Percentiles rank a stretch among this genome's conserved stretches.
Conservation (phyloP, 2,113 vertebrate species). For the Entelurus aequoreus region DNA sequence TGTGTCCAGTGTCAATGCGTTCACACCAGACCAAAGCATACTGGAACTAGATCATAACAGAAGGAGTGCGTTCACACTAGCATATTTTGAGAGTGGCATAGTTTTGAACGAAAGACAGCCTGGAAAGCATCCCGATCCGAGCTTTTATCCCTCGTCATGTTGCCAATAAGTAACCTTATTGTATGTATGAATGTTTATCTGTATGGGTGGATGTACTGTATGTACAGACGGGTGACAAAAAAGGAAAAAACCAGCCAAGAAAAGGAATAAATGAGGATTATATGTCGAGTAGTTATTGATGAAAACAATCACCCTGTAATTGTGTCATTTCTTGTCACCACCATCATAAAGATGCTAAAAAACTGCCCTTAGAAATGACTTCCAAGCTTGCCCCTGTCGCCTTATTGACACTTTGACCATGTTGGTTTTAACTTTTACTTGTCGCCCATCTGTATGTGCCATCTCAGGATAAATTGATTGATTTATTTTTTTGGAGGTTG, state of each 20-base stretch:
- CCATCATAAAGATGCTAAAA: background rate
- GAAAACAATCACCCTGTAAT: conserved; percentile 1
- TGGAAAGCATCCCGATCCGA: conserved; percentile 37
- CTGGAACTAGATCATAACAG: too few species aligned
- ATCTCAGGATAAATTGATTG: conserved; percentile 64
- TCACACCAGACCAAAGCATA: too few species aligned
- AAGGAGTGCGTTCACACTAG: too few species aligned
- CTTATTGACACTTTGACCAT: background rate
- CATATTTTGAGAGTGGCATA: background rate
- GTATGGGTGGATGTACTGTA: conserved; percentile 7
- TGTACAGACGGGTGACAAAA: conserved; percentile 1
- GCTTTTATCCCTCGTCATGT: conserved; percentile 49
- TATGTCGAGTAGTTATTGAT: conserved; percentile 1
- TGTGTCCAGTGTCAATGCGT: too few species aligned
- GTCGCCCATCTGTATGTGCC: conserved; percentile 42
- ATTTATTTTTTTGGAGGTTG: conserved; percentile 62
- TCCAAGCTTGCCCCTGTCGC: background rate
- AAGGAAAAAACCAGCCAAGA: background rate
- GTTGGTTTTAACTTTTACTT: conserved; percentile 1
- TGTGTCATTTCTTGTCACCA: background rate
- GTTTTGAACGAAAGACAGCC: conserved; percentile 26
- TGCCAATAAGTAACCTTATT: conserved; percentile 54
- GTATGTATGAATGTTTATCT: conserved; percentile 42
- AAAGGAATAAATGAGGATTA: background rate
- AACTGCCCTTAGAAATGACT: too few species aligned